phyloP scores from a whole-genome alignment of 2,797 vertebrate genomes.

The Gastrophryne carolinensis region DNA sequence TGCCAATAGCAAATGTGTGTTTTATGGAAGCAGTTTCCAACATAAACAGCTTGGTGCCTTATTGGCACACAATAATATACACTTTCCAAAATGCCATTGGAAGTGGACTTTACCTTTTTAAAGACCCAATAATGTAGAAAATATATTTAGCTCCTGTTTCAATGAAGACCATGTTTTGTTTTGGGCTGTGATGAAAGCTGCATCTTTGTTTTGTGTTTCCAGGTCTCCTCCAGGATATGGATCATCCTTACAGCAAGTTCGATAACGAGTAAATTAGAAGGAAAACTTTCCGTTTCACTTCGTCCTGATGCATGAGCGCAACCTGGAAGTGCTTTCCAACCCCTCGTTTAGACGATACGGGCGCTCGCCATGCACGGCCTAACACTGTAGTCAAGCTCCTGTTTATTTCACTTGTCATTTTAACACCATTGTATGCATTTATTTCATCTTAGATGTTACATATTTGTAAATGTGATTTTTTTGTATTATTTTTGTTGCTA shows the following conservation, averaged over 20 bases:
- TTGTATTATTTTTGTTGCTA: neutral
- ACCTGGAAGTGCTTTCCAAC: neutral
- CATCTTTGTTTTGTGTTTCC: conserved; percentile 53
- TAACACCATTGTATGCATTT: neutral
- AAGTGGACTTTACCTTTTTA: too few species aligned
- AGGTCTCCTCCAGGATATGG: conserved; percentile 83
- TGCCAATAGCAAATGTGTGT: too few species aligned
- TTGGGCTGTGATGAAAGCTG: neutral
- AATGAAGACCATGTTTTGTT: too few species aligned
- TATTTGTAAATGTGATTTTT: neutral
- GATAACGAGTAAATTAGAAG: conserved; percentile 77
- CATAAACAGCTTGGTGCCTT: too few species aligned
- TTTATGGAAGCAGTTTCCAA: too few species aligned
- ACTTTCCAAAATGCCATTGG: too few species aligned
- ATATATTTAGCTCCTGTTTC: too few species aligned
- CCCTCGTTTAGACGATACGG: neutral
- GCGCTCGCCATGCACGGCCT: neutral
- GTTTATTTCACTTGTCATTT: neutral
- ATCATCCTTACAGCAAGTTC: conserved; percentile 86
- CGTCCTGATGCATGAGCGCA: conserved; percentile 6
- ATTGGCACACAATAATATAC: too few species aligned
- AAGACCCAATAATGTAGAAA: too few species aligned
- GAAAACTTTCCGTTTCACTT: neutral
- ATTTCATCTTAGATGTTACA: neutral
- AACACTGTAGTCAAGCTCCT: neutral